Conservation (phyloP, 2,797 vertebrate species). For the Myotis findleyi region DNA sequence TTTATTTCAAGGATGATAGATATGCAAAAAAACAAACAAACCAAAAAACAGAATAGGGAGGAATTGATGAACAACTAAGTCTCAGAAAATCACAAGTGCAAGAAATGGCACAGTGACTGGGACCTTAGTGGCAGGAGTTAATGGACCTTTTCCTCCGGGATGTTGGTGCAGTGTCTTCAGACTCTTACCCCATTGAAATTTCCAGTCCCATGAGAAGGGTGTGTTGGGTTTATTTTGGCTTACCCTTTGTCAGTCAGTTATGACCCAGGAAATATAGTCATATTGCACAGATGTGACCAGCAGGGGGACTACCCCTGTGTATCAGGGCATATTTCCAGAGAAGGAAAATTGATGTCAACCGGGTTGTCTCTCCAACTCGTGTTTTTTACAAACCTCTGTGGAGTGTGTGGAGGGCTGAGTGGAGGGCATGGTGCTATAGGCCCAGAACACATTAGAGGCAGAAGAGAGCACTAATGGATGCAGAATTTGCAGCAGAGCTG, state of each 20-base stretch:
- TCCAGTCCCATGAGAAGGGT: background rate
- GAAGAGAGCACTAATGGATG: background rate
- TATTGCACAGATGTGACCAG: background rate
- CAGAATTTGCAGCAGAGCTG: background rate
- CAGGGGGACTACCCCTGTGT: background rate
- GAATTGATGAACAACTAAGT: background rate
- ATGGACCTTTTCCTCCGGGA: background rate
- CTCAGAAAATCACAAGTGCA: background rate
- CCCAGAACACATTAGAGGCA: background rate
- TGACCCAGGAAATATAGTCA: background rate
- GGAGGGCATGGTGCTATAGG: background rate
- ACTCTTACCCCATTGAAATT: background rate
- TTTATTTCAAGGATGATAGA: background rate
- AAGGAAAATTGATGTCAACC: background rate
- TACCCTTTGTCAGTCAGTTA: background rate
- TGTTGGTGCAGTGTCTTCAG: background rate
- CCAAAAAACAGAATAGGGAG: background rate
- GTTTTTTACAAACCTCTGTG: background rate
- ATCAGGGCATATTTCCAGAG: background rate
- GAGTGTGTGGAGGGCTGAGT: background rate
- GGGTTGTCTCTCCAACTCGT: rapidly evolving
- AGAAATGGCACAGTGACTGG: background rate
- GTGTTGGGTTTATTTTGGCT: background rate
- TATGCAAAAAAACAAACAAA: background rate
- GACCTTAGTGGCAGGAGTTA: background rate